Conservation (phyloP, 2,113 vertebrate species). For the Sapayoa aenigma region DNA sequence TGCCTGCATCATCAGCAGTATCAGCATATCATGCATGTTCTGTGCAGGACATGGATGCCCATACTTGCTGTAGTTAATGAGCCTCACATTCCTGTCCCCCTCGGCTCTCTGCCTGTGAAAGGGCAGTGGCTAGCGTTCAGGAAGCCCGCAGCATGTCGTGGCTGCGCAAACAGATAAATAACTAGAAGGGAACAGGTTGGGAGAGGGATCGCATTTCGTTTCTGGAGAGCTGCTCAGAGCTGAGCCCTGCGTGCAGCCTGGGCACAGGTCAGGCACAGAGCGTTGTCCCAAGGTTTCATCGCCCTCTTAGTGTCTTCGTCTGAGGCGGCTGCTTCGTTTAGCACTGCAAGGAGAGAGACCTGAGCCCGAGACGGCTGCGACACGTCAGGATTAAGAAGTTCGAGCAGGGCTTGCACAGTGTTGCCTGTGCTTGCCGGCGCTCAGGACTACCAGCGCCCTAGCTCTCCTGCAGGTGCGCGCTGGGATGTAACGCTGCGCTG, state of each 20-base stretch:
- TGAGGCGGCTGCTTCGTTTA: not conserved
- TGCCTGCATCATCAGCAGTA: not conserved
- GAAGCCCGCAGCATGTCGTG: not conserved
- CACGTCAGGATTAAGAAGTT: not conserved
- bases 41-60: accelerated
- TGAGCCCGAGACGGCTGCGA: accelerated
- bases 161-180: not conserved
- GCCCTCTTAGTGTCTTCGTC: accelerated
- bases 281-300: not conserved
- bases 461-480: accelerated
- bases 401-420: not conserved
- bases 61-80: not conserved
- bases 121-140: not conserved
- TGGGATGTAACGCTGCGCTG: accelerated
- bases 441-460: accelerated
- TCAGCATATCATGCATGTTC: not conserved
- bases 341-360: not conserved
- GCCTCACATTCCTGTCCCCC: accelerated
- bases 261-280: not conserved
- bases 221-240: not conserved
- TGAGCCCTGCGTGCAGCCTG: accelerated
- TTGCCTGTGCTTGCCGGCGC: accelerated
- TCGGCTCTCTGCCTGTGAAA: not conserved
- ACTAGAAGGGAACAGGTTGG: not conserved
- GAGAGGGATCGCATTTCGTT: not conserved